Evolutionary conservation across 2,888 invertebrate genomes (phyloP).

Genomic region (Mantis religiosa): DNA sequence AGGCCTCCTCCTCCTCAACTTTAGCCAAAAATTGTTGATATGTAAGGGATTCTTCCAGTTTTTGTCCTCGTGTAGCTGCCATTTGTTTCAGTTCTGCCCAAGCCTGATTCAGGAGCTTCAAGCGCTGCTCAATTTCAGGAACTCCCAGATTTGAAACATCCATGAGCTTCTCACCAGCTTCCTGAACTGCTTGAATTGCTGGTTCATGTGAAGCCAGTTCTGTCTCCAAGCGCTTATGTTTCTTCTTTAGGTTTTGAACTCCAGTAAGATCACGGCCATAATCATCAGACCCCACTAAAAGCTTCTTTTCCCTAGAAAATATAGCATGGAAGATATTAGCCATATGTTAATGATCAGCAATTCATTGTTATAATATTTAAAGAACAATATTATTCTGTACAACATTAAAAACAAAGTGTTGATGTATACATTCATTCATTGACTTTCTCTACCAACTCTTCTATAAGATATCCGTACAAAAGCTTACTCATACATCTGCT

Average conservation of each 20-base stretch:
- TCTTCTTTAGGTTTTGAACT: conserved; percentile 96
- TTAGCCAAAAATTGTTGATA: conserved; percentile 97
- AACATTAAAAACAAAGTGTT: too few species aligned
- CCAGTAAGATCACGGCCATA: conserved; percentile 97
- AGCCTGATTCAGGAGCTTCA: conserved; percentile 80
- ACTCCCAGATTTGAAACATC: conserved; percentile 89
- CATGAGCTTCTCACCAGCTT: conserved; percentile 88
- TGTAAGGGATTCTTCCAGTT: conserved; percentile 92
- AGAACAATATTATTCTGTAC: too few species aligned
- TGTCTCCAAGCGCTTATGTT: conserved; percentile 97
- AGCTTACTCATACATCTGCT: too few species aligned
- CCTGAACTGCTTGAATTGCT: conserved; percentile 89
- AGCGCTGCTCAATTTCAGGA: conserved; percentile 81
- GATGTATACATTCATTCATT: too few species aligned
- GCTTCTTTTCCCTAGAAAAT: conserved; percentile 80
- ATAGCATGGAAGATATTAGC: neutral
- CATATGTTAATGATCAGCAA: neutral
- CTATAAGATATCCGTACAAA: too few species aligned
- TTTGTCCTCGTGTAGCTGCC: conserved; percentile 83
- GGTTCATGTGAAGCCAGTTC: conserved; percentile 97
- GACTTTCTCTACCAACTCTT: too few species aligned
- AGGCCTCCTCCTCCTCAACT: conserved; percentile 97
- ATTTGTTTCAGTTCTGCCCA: conserved; percentile 92
- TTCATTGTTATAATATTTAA: neutral
- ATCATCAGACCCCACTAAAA: conserved; percentile 95